Percentiles rank a stretch among this genome's conserved stretches.
These are phyloP conservation scores for Epinotia nisella DNA, from an alignment of 2,888 invertebrate genomes.

Conservation along the genomic window DNA sequence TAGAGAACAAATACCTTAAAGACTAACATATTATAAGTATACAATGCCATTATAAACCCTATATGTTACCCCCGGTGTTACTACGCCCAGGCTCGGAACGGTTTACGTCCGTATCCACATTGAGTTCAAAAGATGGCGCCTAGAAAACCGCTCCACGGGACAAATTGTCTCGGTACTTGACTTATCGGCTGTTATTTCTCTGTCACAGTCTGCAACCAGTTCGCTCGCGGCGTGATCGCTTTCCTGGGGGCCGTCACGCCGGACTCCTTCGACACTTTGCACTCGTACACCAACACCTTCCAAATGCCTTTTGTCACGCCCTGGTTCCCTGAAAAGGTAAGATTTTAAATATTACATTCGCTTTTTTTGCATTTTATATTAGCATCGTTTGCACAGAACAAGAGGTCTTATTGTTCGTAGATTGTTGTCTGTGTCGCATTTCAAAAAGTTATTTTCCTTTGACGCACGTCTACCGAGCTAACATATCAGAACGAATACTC, in stretches of 20 bases:
- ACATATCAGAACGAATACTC: neutral
- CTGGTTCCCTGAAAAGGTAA: constrained; percentile 96
- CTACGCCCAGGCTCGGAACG: too few species aligned
- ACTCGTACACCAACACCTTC: constrained; percentile 96
- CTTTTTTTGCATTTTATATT: neutral
- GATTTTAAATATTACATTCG: constrained; percentile 8
- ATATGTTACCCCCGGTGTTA: too few species aligned
- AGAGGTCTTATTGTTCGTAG: neutral
- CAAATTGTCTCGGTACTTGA: neutral
- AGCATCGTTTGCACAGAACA: too few species aligned
- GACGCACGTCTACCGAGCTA: neutral
- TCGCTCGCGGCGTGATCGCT: constrained; percentile 92
- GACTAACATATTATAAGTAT: too few species aligned
- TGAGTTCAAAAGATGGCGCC: too few species aligned
- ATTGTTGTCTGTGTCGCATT: neutral
- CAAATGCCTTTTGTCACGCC: constrained; percentile 97
- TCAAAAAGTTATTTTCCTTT: too few species aligned
- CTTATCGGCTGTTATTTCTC: constrained; percentile 41
- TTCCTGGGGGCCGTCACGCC: constrained; percentile 95
- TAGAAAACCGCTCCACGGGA: neutral
- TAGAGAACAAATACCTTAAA: too few species aligned
- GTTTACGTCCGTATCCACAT: neutral
- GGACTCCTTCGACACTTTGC: constrained; percentile 95
- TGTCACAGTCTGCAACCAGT: constrained; percentile 93
- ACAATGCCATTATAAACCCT: too few species aligned